Conservation (phyloP, 92 coral and sea anemone genomes). For the Bergia sp. region DNA sequence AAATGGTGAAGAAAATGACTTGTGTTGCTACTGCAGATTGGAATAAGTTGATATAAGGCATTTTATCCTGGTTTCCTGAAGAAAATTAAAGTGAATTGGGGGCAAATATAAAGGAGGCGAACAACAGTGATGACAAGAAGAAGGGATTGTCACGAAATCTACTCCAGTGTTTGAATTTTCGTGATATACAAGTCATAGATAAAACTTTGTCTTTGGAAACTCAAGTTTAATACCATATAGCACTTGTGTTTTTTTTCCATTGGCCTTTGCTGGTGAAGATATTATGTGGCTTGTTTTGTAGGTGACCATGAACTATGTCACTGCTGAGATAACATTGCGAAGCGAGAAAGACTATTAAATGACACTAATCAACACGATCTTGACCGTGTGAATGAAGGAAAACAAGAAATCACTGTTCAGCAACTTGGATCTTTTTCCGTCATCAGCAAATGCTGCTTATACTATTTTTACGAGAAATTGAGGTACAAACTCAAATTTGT, state of each 20-base stretch:
- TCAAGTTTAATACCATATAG: slow-evolving; percentile 6
- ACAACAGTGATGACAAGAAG: too few species aligned
- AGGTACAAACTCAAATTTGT: slow-evolving; percentile 21
- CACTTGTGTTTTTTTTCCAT: slow-evolving; percentile 18
- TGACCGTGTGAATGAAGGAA: too few species aligned
- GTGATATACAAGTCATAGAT: slow-evolving; percentile 3
- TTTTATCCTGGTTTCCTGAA: too few species aligned
- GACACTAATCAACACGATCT: slow-evolving; percentile 9
- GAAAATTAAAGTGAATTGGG: too few species aligned
- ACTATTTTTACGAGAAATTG: slow-evolving; percentile 14
- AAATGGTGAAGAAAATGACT: too few species aligned
- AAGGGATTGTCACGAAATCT: too few species aligned
- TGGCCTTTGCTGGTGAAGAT: too few species aligned
- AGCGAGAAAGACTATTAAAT: slow-evolving; percentile 26
- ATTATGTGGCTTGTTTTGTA: slow-evolving; percentile 27
- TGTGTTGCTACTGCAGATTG: too few species aligned
- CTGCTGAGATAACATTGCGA: slow-evolving; percentile 18
- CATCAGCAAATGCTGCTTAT: slow-evolving; percentile 8
- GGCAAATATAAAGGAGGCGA: too few species aligned
- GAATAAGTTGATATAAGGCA: too few species aligned
- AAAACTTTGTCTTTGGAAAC: slow-evolving; percentile 14
- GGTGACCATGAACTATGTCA: too few species aligned
- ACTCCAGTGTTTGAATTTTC: slow-evolving; percentile 11
- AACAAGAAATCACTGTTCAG: slow-evolving; percentile 4
- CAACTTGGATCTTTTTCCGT: neutral